These are phyloP conservation scores for Cephonodes hylas DNA, from an alignment of 2,888 invertebrate species.

Conservation along the genomic window DNA sequence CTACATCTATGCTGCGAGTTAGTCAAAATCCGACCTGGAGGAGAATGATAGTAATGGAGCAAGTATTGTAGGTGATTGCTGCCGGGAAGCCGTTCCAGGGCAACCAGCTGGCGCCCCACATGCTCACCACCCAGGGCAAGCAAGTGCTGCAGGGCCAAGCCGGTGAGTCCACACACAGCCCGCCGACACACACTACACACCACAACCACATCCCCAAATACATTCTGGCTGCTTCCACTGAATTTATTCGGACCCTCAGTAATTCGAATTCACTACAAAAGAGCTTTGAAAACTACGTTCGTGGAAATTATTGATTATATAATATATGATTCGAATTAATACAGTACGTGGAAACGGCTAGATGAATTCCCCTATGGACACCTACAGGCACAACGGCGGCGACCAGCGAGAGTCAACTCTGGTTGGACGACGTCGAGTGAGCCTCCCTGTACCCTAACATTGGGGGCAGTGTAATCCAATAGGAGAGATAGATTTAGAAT, in stretches of 20 bases:
- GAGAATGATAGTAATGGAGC: too few species aligned
- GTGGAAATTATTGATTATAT: too few species aligned
- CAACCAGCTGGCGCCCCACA: conserved; percentile 88
- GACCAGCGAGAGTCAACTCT: not conserved
- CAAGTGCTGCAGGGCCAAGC: conserved; percentile 85
- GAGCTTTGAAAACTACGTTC: too few species aligned
- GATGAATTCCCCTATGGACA: not conserved
- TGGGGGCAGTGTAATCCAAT: too few species aligned
- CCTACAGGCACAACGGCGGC: not conserved
- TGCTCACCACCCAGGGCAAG: conserved; percentile 89
- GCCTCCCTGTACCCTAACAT: too few species aligned
- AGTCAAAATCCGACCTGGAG: too few species aligned
- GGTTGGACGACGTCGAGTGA: not conserved
- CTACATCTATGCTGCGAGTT: too few species aligned
- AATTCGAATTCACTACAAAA: not conserved
- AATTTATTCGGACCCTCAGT: not conserved
- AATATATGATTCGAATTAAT: not conserved
- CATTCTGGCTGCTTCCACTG: not conserved
- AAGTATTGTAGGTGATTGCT: conserved; percentile 90
- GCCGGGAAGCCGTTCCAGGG: conserved; percentile 92
- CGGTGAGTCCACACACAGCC: conserved; percentile 59
- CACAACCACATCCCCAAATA: too few species aligned
- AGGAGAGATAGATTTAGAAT: not conserved
- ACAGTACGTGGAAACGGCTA: not conserved
- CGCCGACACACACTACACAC: not conserved